phyloP scores from a whole-genome alignment of 2,113 vertebrate genomes.

The human (Homo sapiens) region GRCh38 chr17:17739001-17739500 shows the following conservation, averaged over 20 bases:
- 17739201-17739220: slow-evolving; percentile 69
- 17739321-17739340: slow-evolving; percentile 35
- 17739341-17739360: not conserved
- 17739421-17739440: not conserved
- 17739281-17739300: not conserved
- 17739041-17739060: not conserved
- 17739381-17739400: slow-evolving; percentile 31
- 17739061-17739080: not conserved
- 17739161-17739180: not conserved
- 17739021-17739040: not conserved
- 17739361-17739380: slow-evolving; percentile 25
- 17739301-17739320: not conserved
- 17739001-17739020: not conserved
- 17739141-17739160: not conserved
- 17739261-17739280: not conserved
- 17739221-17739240: slow-evolving; percentile 71
- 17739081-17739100: not conserved
- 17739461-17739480: fast-evolving
- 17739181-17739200: slow-evolving; percentile 75
- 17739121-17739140: not conserved
- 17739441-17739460: not conserved
- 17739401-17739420: slow-evolving; percentile 25
- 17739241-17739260: slow-evolving; percentile 74
- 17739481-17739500: not conserved
- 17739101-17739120: not conserved